Base-by-base conservation (phyloP, 2,888 invertebrate species). In the Bursaphelenchus okinawaensis region DNA sequence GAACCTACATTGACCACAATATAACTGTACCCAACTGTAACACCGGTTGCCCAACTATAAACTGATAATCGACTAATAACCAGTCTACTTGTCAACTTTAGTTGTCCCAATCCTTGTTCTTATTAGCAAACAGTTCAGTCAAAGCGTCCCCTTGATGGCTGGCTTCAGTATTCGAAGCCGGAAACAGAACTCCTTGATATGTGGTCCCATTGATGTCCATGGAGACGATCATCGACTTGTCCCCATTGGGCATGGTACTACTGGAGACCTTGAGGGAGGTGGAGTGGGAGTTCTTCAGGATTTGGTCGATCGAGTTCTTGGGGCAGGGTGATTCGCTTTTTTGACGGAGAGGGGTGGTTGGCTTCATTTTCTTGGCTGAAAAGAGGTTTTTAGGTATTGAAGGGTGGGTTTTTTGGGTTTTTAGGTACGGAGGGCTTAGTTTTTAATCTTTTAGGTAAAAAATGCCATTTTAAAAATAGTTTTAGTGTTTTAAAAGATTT, bases 121-220 rank as follows among this genome's bases (percentile, higher is more conserved):
- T 54, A 19, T 54, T 12, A 16, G 16, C 54, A 54, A 54, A 54
- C 54, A 54, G 19, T 24, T 54, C 54, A 3, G 54, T 54, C 54
- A 54, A 26, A 12, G 24, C 40, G n/a, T 40, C 40, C n/a, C 40
- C 40, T 16, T 40, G 12, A n/a, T 12, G 40, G n/a, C n/a, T 12
- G 40, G 40, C 12, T 16, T 40, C 40, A n/a, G 40, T 16, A 4
- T 4, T 40, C 16, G 40, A 40, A n/a, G 40, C 57, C n/a, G 76
- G 74, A 84, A 92, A 92, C 7, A 96, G 87, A 8, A 95, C 90
- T 22, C 96, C 95, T 85, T 94, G 91, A 84, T 95, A 98, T 84
- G 90, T 90, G 61, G 91, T 88, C 54, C 95, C 95, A 83, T 96
- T 94, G 69, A 96, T 87, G 84, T 96, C 93, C 89, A 98, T 92